Conservation (phyloP, 2,797 vertebrate genomes). For the Xenops minutus region DNA sequence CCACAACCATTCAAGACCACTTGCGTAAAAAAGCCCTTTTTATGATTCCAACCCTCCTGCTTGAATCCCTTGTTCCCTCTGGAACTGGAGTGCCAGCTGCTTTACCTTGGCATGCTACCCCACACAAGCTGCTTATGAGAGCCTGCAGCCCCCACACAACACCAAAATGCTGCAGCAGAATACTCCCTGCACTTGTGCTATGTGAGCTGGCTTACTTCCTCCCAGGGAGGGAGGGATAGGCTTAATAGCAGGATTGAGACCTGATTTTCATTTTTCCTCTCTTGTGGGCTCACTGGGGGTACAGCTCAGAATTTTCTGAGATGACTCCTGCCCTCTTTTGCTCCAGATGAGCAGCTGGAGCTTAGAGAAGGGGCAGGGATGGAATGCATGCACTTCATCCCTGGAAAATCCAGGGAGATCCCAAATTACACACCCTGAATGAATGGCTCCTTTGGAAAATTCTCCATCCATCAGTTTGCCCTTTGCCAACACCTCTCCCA, state of each 20-base stretch:
- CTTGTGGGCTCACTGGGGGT: background rate
- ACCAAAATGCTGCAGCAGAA: background rate
- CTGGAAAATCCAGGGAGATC: conserved; percentile 35
- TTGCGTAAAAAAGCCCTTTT: background rate
- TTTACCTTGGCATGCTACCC: conserved; percentile 49
- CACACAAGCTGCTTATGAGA: background rate
- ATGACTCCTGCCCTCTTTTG: background rate
- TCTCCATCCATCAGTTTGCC: background rate
- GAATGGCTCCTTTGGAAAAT: background rate
- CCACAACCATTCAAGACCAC: background rate
- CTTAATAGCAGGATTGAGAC: background rate
- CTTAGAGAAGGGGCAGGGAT: background rate
- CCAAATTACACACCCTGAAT: background rate
- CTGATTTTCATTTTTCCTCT: background rate
- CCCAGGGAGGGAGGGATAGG: background rate
- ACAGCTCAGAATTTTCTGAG: background rate
- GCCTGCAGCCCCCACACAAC: background rate
- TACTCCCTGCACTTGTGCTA: background rate
- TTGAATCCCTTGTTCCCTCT: background rate
- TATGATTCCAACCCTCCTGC: background rate
- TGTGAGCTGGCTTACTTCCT: background rate
- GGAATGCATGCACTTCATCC: background rate
- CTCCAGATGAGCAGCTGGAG: conserved; percentile 30
- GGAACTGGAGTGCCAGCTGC: conserved; percentile 40
- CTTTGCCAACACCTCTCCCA: background rate